These are phyloP conservation scores for Ageneiosus marmoratus DNA, from an alignment of 2,113 vertebrate species.

Conservation along the genomic window DNA sequence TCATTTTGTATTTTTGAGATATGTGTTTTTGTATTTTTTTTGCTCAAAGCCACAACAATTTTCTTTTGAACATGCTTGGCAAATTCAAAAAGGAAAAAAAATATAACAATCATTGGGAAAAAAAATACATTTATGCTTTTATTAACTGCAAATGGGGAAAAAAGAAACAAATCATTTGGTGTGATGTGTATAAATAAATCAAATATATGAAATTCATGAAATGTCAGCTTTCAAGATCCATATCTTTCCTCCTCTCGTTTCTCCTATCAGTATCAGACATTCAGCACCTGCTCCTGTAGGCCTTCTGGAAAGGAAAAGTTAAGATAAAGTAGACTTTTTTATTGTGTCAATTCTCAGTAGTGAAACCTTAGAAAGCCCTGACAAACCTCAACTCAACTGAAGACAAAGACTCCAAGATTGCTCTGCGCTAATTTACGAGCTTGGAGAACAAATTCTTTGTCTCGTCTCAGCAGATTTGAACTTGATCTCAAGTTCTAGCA, in stretches of 20 bases:
- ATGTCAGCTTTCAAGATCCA: background rate
- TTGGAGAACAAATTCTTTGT: slow-evolving; percentile 22
- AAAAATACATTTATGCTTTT: background rate
- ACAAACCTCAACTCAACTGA: slow-evolving; percentile 50
- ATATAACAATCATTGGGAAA: background rate
- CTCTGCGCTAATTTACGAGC: slow-evolving; percentile 46
- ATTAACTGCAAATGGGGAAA: too few species aligned
- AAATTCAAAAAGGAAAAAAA: background rate
- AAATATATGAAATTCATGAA: background rate
- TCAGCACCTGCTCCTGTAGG: slow-evolving; percentile 42
- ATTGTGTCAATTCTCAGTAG: slow-evolving; percentile 34
- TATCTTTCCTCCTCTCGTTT: background rate
- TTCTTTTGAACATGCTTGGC: background rate
- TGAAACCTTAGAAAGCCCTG: slow-evolving; percentile 47
- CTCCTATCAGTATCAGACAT: background rate
- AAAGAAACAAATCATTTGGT: too few species aligned
- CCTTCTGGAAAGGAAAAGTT: slow-evolving; percentile 37
- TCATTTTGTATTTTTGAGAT: background rate
- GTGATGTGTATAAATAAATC: background rate
- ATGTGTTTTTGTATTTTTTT: background rate
- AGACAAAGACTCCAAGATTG: slow-evolving; percentile 30
- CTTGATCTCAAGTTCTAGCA: slow-evolving; percentile 43
- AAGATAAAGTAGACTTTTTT: slow-evolving; percentile 37
- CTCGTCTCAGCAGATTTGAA: slow-evolving; percentile 28
- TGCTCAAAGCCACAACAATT: background rate